Evolutionary conservation across 2,888 invertebrate genomes (phyloP).

Genomic region (Hipparchia semele): DNA sequence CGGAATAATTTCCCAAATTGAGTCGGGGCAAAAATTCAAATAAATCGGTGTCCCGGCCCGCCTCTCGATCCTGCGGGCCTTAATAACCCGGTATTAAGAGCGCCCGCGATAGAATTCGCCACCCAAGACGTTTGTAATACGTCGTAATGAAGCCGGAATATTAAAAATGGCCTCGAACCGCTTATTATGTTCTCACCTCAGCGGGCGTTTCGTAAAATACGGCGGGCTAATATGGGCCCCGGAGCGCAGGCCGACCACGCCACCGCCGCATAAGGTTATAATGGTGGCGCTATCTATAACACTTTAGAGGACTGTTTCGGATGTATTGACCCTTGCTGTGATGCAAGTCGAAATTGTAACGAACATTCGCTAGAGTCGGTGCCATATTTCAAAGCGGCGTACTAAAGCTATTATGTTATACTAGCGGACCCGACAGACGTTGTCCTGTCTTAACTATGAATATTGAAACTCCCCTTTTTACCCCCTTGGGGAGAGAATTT

Average conservation of each 20-base stretch:
- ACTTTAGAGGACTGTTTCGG: slow-evolving; percentile 14
- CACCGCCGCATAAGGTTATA: slow-evolving; percentile 56
- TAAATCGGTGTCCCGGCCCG: slow-evolving; percentile 75
- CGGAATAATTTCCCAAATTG: slow-evolving; percentile 81
- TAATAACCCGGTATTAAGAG: slow-evolving; percentile 79
- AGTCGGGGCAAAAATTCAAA: slow-evolving; percentile 82
- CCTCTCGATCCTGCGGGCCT: slow-evolving; percentile 65
- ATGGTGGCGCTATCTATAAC: slow-evolving; percentile 64
- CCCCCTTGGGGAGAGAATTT: too few relatives aligned
- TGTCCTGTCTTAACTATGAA: too few relatives aligned
- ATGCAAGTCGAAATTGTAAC: slow-evolving; percentile 11
- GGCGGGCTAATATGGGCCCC: slow-evolving; percentile 74
- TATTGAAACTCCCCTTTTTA: too few relatives aligned
- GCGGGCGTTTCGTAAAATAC: slow-evolving; percentile 77
- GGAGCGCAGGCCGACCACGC: slow-evolving; percentile 44
- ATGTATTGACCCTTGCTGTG: neutral
- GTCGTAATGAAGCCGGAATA: slow-evolving; percentile 82
- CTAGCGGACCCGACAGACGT: too few relatives aligned
- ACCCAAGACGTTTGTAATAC: slow-evolving; percentile 82
- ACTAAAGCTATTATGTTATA: neutral
- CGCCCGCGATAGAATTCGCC: slow-evolving; percentile 82
- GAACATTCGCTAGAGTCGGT: neutral
- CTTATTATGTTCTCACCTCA: slow-evolving; percentile 83
- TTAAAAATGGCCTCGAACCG: slow-evolving; percentile 80
- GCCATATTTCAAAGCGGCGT: neutral